Evolutionary conservation across 2,888 invertebrate species (phyloP).

Genomic region (Coremacera marginata): DNA sequence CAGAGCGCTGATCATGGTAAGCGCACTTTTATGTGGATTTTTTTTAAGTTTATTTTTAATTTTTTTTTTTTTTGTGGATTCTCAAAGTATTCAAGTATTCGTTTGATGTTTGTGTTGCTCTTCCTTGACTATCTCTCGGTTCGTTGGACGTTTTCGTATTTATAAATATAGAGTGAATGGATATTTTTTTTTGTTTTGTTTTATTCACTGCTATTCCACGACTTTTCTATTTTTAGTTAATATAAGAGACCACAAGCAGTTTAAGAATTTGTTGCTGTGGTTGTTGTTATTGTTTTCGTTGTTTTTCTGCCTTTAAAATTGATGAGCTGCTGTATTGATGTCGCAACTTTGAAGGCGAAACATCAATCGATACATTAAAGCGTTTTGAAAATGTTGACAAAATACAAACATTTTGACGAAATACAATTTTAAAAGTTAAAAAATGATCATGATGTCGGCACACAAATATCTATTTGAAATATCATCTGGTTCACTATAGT

Average conservation of each 20-base stretch:
- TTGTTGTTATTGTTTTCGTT: constrained; percentile 16
- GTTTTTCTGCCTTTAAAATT: constrained; percentile 49
- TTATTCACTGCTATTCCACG: constrained; percentile 37
- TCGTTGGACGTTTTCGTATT: constrained; percentile 37
- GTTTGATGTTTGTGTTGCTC: constrained; percentile 13
- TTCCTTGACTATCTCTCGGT: constrained; percentile 12
- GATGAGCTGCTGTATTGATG: constrained; percentile 45
- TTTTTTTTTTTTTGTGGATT: constrained; percentile 27
- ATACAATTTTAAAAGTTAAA: too few relatives aligned
- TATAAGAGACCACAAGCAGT: constrained; percentile 37
- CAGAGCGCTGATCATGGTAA: constrained; percentile 30
- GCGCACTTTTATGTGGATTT: not conserved
- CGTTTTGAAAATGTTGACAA: not conserved
- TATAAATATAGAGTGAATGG: not conserved
- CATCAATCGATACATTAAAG: constrained; percentile 49
- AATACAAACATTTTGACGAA: too few relatives aligned
- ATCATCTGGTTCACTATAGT: too few relatives aligned
- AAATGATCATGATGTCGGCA: too few relatives aligned
- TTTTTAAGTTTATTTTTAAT: constrained; percentile 20
- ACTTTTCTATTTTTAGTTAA: constrained; percentile 46
- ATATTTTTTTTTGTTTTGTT: constrained; percentile 34
- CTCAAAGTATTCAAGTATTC: constrained; percentile 25
- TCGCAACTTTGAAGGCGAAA: constrained; percentile 49
- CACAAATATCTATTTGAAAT: too few relatives aligned
- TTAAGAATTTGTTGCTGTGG: constrained; percentile 36